Evolutionary conservation across 2,888 invertebrate genomes (phyloP).

Genomic region (Panorpa germanica): DNA sequence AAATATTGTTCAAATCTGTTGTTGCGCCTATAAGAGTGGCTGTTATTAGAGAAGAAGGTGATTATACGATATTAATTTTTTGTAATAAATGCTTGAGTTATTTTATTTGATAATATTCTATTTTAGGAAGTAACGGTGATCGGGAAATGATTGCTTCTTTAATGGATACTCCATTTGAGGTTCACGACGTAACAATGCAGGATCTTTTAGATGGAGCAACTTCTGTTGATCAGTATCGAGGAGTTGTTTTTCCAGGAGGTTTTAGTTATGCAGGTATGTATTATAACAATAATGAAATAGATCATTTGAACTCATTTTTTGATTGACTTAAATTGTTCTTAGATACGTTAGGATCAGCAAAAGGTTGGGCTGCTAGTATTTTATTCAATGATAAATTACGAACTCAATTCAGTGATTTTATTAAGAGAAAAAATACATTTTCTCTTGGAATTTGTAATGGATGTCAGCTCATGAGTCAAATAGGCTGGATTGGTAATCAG

Average conservation of each 20-base stretch:
- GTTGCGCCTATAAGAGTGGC: constrained; percentile 50
- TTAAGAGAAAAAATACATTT: constrained; percentile 61
- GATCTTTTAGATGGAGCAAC: constrained; percentile 57
- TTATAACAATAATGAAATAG: too few relatives aligned
- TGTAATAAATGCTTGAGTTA: constrained; percentile 3
- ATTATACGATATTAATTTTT: too few relatives aligned
- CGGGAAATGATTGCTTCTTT: constrained; percentile 92
- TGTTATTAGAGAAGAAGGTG: constrained; percentile 85
- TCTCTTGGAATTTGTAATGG: constrained; percentile 98
- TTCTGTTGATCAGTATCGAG: constrained; percentile 62
- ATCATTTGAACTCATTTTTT: constrained; percentile 5
- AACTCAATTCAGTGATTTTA: constrained; percentile 62
- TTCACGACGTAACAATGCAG: constrained; percentile 89
- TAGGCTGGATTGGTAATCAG: constrained; percentile 68
- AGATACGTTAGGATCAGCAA: constrained; percentile 92
- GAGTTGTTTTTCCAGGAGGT: constrained; percentile 92
- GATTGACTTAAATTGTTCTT: constrained; percentile 15
- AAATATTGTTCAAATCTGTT: constrained; percentile 22
- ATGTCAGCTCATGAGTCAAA: constrained; percentile 84
- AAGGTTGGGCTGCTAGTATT: constrained; percentile 93
- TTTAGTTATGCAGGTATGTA: constrained; percentile 85
- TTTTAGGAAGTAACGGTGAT: constrained; percentile 71
- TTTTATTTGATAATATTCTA: constrained; percentile 5
- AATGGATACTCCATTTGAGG: constrained; percentile 72
- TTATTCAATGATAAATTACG: constrained; percentile 58